phyloP scores from a whole-genome alignment of 2,888 invertebrate genomes.

The Dryomyza anilis region DNA sequence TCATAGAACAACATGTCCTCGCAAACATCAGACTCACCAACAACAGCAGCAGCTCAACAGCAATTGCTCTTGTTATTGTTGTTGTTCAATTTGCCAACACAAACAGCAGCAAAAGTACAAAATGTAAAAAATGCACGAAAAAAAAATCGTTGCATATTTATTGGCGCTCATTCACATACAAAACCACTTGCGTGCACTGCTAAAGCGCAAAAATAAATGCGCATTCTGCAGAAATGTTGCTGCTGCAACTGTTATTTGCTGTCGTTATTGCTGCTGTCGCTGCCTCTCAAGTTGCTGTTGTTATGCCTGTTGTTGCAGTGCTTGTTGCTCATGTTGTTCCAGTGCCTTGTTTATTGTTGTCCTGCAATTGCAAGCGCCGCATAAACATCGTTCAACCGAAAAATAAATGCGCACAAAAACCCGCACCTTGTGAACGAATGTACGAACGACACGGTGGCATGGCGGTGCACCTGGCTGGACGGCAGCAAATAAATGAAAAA shows the following conservation, averaged over 20 bases:
- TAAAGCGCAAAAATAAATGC: conserved; percentile 33
- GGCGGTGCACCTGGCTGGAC: not conserved
- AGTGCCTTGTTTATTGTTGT: not conserved
- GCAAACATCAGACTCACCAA: not conserved
- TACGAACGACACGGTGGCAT: not conserved
- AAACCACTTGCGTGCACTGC: conserved; percentile 7
- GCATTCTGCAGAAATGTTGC: conserved; percentile 26
- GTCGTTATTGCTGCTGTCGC: not conserved
- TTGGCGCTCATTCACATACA: conserved; percentile 25
- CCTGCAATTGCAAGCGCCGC: conserved; percentile 15
- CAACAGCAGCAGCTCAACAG: not conserved
- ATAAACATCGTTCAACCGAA: conserved; percentile 21
- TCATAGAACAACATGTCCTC: too few species aligned
- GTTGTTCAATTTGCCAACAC: conserved; percentile 9
- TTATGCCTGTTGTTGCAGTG: conserved; percentile 14
- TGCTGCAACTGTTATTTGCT: conserved; percentile 5
- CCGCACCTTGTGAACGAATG: not conserved
- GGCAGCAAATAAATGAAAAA: conserved; percentile 4
- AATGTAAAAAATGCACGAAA: too few species aligned
- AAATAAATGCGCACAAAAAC: conserved; percentile 18
- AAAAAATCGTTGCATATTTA: conserved; percentile 44
- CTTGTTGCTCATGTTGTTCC: not conserved
- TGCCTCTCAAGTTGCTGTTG: not conserved
- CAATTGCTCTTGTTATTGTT: not conserved
- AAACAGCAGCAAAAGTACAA: not conserved